phyloP scores from a whole-genome alignment of 1,140 invertebrate species.

The Frieseomelitta varia region DNA sequence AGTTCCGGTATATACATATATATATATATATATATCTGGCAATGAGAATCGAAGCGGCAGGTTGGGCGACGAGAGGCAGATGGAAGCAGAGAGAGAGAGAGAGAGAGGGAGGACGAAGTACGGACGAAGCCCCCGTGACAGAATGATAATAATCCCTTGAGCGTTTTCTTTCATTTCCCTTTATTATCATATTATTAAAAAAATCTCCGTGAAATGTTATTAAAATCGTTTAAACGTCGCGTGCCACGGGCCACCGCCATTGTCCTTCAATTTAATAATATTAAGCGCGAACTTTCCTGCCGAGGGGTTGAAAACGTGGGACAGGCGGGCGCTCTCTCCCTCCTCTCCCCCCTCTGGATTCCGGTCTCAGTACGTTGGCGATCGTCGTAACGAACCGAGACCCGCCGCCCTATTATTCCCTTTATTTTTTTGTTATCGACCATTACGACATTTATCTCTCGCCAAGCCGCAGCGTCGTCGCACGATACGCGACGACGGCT shows the following conservation, averaged over 20 bases:
- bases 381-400: slow-evolving; percentile 51
- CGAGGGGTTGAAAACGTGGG: slow-evolving; percentile 32
- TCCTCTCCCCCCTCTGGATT: slow-evolving; percentile 21
- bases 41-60: slow-evolving; percentile 56
- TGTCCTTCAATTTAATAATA: slow-evolving; percentile 80
- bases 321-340: slow-evolving; percentile 8
- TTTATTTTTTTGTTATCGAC: slow-evolving; percentile 32
- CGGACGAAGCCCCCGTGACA: slow-evolving; percentile 70
- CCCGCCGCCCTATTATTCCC: slow-evolving; percentile 38
- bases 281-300: slow-evolving; percentile 75
- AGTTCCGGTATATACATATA: slow-evolving; percentile 32
- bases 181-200: slow-evolving; percentile 83
- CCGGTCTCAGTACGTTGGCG: slow-evolving; percentile 17
- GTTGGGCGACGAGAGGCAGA: slow-evolving; percentile 51
- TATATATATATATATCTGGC: background rate
- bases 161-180: slow-evolving; percentile 80
- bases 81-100: slow-evolving; percentile 21
- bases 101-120: slow-evolving; percentile 33
- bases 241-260: slow-evolving; percentile 70
- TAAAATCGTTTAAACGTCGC: slow-evolving; percentile 79
- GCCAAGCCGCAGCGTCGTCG: background rate
- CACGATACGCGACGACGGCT: background rate
- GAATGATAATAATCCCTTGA: slow-evolving; percentile 80
- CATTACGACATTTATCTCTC: slow-evolving; percentile 36
- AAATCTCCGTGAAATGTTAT: slow-evolving; percentile 81